phyloP scores from a whole-genome alignment of 2,113 vertebrate species.

The Natator depressus region DNA sequence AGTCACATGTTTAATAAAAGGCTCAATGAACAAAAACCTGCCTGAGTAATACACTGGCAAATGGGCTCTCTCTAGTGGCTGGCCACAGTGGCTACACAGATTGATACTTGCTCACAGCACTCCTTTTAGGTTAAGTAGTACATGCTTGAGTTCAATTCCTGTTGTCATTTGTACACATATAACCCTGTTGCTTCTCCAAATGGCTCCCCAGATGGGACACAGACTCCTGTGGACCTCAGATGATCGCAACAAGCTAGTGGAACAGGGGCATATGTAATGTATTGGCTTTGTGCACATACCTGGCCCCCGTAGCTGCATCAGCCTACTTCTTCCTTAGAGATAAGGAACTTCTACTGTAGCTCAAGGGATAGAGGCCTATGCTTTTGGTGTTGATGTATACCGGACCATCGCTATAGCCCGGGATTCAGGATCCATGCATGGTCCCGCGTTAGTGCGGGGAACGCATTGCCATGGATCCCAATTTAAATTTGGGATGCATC shows the following conservation, averaged over 20 bases:
- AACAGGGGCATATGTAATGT: background rate
- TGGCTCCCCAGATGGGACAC: background rate
- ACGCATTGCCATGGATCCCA: too few species aligned
- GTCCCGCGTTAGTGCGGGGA: too few species aligned
- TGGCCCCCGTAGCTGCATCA: background rate
- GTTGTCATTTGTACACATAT: background rate
- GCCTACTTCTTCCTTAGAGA: background rate
- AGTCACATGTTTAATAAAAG: constrained; percentile 4
- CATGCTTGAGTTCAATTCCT: background rate
- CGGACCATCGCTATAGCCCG: too few species aligned
- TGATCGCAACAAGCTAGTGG: background rate
- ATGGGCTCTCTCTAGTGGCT: background rate
- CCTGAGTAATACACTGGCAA: background rate
- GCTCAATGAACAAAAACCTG: background rate
- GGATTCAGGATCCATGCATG: too few species aligned
- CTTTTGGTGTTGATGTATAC: background rate
- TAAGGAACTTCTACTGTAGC: background rate
- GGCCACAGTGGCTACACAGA: background rate
- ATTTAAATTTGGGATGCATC: too few species aligned
- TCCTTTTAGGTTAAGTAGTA: background rate
- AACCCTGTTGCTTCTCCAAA: background rate
- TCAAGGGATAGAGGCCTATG: background rate
- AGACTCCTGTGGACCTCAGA: background rate
- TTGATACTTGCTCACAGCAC: background rate
- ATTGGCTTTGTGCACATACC: background rate